These are phyloP conservation scores for Drosophila longiperda DNA, from an alignment of 2,888 invertebrate species.

Conservation along the genomic window DNA sequence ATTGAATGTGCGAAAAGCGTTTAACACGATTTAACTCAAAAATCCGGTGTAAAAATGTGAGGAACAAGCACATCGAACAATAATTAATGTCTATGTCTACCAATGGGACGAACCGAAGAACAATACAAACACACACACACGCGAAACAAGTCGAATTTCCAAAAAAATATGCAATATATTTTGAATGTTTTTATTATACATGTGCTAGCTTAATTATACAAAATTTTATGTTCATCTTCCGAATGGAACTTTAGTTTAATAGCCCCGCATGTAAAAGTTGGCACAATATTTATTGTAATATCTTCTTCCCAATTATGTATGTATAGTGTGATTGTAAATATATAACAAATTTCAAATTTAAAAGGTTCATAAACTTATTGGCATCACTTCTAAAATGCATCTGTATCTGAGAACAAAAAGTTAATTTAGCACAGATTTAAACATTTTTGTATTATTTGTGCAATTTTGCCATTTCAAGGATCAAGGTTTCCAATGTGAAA, in stretches of 20 bases:
- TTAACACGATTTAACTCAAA: slow-evolving; percentile 3
- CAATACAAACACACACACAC: slow-evolving; percentile 12
- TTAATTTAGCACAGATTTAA: neutral
- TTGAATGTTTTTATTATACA: slow-evolving; percentile 45
- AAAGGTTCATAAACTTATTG: slow-evolving; percentile 15
- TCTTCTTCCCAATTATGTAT: slow-evolving; percentile 32
- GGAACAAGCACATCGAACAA: slow-evolving; percentile 32
- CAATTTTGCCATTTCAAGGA: neutral
- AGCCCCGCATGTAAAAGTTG: slow-evolving; percentile 32
- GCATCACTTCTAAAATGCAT: neutral
- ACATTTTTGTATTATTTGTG: neutral
- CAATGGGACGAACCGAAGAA: slow-evolving; percentile 23
- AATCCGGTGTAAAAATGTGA: slow-evolving; percentile 38
- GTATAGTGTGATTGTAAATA: slow-evolving; percentile 47
- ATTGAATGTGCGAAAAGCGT: slow-evolving; percentile 22
- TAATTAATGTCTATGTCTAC: slow-evolving; percentile 17
- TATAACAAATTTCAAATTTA: slow-evolving; percentile 30
- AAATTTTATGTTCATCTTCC: neutral
- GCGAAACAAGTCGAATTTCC: slow-evolving; percentile 8
- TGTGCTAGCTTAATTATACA: slow-evolving; percentile 30
- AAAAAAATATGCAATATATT: slow-evolving; percentile 38
- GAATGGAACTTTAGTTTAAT: slow-evolving; percentile 37
- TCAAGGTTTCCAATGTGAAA: neutral
- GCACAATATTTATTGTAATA: slow-evolving; percentile 41
- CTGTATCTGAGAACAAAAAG: neutral